phyloP scores from a whole-genome alignment of 2,888 invertebrate species.

The Ypsolopha scabrella region DNA sequence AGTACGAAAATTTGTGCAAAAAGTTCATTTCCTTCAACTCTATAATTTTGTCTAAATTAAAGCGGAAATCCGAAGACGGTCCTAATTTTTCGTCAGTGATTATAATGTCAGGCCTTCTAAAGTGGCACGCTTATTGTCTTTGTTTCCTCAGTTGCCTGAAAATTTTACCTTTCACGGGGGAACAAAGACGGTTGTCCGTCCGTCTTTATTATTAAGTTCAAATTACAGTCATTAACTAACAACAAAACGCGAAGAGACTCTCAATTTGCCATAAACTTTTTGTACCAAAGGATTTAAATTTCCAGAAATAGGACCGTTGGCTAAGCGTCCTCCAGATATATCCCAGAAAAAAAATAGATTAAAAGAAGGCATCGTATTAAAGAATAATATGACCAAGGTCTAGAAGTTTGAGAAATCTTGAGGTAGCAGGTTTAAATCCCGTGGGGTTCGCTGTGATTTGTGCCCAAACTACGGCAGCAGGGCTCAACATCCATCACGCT shows the following conservation, averaged over 20 bases:
- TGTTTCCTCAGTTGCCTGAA: slow-evolving; percentile 35
- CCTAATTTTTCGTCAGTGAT: slow-evolving; percentile 21
- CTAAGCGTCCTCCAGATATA: too few relatives aligned
- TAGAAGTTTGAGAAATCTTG: too few relatives aligned
- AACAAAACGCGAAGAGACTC: slow-evolving; percentile 43
- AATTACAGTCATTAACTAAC: slow-evolving; percentile 61
- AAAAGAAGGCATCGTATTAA: too few relatives aligned
- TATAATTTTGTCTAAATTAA: background rate
- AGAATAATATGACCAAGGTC: too few relatives aligned
- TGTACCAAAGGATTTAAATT: slow-evolving; percentile 37
- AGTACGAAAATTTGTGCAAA: too few relatives aligned
- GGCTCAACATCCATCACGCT: too few relatives aligned
- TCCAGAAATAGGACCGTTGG: slow-evolving; percentile 17
- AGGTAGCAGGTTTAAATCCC: too few relatives aligned
- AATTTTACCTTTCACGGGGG: slow-evolving; percentile 53
- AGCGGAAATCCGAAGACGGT: background rate
- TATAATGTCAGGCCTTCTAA: slow-evolving; percentile 24
- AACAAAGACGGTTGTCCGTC: slow-evolving; percentile 59
- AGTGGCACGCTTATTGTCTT: slow-evolving; percentile 34
- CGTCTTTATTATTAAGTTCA: slow-evolving; percentile 61
- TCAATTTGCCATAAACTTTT: slow-evolving; percentile 39
- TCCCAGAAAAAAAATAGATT: too few relatives aligned
- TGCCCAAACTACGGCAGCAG: too few relatives aligned
- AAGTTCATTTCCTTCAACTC: background rate
- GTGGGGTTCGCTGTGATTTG: too few relatives aligned